Percentiles rank a stretch among this genome's conserved stretches.
Evolutionary conservation across 2,888 invertebrate species (phyloP).

Genomic region (Microplitis deprimator): DNA sequence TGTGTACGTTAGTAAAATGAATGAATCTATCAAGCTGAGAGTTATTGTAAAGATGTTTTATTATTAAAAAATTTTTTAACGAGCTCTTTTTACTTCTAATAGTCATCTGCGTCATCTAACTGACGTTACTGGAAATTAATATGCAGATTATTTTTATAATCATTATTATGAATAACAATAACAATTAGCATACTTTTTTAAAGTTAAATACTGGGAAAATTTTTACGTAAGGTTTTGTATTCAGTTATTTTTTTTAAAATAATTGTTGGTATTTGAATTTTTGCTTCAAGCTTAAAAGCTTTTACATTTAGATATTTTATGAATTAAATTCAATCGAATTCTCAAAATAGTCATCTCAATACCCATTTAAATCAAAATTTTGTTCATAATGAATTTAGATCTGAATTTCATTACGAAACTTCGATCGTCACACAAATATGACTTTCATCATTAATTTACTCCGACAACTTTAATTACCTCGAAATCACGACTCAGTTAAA

Average conservation of each 20-base stretch:
- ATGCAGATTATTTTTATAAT: neutral
- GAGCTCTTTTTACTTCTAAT: neutral
- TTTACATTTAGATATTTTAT: too few species aligned
- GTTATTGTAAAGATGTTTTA: neutral
- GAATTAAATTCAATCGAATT: too few species aligned
- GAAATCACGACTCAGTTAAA: too few species aligned
- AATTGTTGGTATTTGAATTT: neutral
- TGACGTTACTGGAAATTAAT: neutral
- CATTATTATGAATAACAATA: neutral
- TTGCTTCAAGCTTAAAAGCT: too few species aligned
- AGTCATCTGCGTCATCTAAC: neutral
- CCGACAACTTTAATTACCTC: too few species aligned
- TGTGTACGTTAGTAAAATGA: neutral
- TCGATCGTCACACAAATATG: too few species aligned
- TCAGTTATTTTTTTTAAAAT: neutral
- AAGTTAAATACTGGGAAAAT: neutral
- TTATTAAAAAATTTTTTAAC: constrained; percentile 1
- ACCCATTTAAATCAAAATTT: too few species aligned
- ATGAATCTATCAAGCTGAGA: neutral
- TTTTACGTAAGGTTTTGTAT: neutral
- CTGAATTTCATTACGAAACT: too few species aligned
- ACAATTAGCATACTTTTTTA: neutral
- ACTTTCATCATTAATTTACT: too few species aligned
- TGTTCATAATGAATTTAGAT: too few species aligned
- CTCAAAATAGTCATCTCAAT: too few species aligned